Evolutionary conservation across 2,888 invertebrate genomes (phyloP).

Genomic region (Arctia plantaginis): DNA sequence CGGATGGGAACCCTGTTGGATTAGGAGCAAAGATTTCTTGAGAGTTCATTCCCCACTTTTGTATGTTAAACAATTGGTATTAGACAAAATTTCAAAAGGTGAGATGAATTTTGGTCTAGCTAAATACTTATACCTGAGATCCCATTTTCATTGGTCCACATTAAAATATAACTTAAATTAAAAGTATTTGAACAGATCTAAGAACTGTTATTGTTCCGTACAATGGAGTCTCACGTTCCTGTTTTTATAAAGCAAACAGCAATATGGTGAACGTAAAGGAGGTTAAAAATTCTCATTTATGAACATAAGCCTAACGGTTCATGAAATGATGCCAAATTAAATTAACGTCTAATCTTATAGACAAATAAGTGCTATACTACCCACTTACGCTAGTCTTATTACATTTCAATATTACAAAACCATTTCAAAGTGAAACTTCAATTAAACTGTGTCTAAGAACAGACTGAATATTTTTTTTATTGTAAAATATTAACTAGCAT

Average conservation of each 20-base stretch:
- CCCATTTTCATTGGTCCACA: not conserved
- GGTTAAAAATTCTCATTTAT: conserved; percentile 19
- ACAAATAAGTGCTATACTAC: not conserved
- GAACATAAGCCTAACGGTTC: conserved; percentile 11
- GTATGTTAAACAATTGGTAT: too few relatives aligned
- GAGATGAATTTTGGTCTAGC: not conserved
- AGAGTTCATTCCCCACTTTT: not conserved
- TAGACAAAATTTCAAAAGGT: too few relatives aligned
- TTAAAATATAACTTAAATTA: not conserved
- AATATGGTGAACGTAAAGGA: conserved; percentile 11
- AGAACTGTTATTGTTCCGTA: conserved; percentile 17
- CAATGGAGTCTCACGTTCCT: conserved; percentile 20
- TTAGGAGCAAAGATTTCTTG: not conserved
- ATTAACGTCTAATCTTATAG: conserved; percentile 3
- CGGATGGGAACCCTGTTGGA: not conserved
- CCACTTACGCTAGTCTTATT: not conserved
- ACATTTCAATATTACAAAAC: not conserved
- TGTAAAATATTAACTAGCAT: too few relatives aligned
- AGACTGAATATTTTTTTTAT: not conserved
- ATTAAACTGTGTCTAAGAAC: not conserved
- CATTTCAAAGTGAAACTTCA: not conserved
- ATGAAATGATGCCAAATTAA: conserved; percentile 5
- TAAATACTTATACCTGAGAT: not conserved
- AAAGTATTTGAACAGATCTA: conserved; percentile 4
- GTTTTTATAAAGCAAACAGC: conserved; percentile 12